Evolutionary conservation across 1,140 invertebrate species (phyloP), one percentile per base, ranked within the genome.

Genomic region (Ceratosolen fusciceps): DNA sequence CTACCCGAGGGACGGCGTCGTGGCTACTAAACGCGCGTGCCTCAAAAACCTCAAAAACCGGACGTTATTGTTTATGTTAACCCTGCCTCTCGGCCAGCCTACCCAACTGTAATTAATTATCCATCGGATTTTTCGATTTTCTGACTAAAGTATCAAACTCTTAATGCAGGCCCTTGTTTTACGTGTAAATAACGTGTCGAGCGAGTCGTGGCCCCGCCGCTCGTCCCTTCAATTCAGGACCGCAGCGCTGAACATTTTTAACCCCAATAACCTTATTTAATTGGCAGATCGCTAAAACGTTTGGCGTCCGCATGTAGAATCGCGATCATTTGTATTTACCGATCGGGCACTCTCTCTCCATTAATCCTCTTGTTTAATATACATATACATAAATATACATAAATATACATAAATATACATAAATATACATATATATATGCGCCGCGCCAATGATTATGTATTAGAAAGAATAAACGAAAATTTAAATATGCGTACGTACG

Each of bases 391-490:
- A 43, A 7, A 72, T 54, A 73, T 37, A 74, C 54, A 47, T 60
- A 47, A 73, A 58, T 58, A 74, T 43, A 75, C 26, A 21, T 29
- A 47, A 47, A 60, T 19, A 52, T 43, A 43, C 12, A 43, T 43
- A 43, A 7, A 72, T 54, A 73, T 37, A 74, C 24, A 19, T 39
- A 39, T 39, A 75, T 67, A 16, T 52, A 43, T 47, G 16, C 34
- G 16, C 21, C 37, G 12, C 12, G 47, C n/a, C 49, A 29, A 70
- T 60, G 37, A 72, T 72, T 47, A 62, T 71, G 29, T 21, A 49
- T 43, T 77, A 60, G 24, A 71, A 62, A 78, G 34, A 54, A 56
- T 26, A 62, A 37, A 76, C 34, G 34, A 54, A 54, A 54, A 68
- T 19, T 70, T 71, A 2, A 76, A 76, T 10, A 19, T 37, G 47